Base-by-base conservation (phyloP, 2,888 invertebrate species). In the Epistrophe grossulariae region DNA sequence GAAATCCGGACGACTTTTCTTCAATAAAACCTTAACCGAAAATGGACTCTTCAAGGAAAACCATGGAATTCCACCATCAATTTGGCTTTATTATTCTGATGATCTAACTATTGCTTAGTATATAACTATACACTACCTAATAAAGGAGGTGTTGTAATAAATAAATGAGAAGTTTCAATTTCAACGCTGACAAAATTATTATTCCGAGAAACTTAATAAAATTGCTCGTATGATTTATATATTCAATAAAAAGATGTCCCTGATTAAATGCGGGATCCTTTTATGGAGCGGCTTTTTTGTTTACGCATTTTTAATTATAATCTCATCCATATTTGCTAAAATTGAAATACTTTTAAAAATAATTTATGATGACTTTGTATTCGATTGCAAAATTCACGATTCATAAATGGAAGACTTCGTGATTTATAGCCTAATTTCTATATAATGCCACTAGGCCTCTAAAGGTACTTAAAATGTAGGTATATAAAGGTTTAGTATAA, bases 61-160 rank as follows among this genome's bases (percentile, higher is more conserved):
- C 60, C 55, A 90, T 4, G 89, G 90, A 55, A 80, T 90, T 50
- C 89, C 91, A 6, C 92, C 92, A 40, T 90, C 92, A 4, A 84
- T 93, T 68, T 93, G 92, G 92, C 88, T 93, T 0, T 92, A 92
- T 88, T 93, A 92, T 81, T 92, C 91, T 9, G 92, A 93, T 88
- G 92, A 93, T 88, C 84, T 92, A 76, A 93, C 93, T 19, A 90
- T 93, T 81, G 92, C 91, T 74, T 77, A 62, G 35, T 38, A 35
- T 35, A 7, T 35, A 4, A 31, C 3, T 24, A n/a, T 24, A 24
- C 24, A 7, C 35, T 8, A 35, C 9, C 8, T 9, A n/a, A 35
- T 35, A 6, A 17, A 28, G 1, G 8, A 28, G 28, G 28, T 59
- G 17, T 35, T 17, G 35, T 35, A 57, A 57, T 31, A 57, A 57